phyloP scores from a whole-genome alignment of 2,888 invertebrate species.

The Julus scandinavius region DNA sequence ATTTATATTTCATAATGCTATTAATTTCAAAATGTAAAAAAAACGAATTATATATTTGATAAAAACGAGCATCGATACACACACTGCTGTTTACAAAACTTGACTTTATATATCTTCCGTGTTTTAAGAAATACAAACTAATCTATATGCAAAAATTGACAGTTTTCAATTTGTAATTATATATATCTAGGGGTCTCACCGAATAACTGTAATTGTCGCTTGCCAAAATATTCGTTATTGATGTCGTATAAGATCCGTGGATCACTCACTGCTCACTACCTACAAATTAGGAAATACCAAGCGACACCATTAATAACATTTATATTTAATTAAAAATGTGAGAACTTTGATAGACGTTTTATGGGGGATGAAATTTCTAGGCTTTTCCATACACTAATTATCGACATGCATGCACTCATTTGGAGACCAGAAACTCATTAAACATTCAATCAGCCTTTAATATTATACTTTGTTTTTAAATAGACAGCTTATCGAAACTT shows the following conservation, averaged over 20 bases:
- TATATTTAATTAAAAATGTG: constrained; percentile 43
- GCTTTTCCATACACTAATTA: neutral
- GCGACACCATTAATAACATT: constrained; percentile 45
- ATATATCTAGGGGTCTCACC: neutral
- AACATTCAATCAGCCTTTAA: neutral
- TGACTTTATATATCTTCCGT: neutral
- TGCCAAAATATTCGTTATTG: constrained; percentile 43
- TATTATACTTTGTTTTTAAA: no score
- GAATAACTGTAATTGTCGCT: constrained; percentile 38
- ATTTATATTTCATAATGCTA: constrained; percentile 35
- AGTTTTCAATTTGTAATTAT: constrained; percentile 17
- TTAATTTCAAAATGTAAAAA: constrained; percentile 29
- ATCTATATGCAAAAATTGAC: constrained; percentile 43
- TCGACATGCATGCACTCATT: neutral
- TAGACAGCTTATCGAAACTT: no score
- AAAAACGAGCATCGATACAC: neutral
- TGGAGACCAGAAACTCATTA: neutral
- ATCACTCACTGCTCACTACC: constrained; percentile 43
- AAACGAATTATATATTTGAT: neutral
- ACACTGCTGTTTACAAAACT: neutral
- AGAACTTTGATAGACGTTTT: constrained; percentile 36
- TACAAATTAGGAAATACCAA: constrained; percentile 2
- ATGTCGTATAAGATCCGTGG: neutral
- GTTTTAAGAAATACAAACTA: constrained; percentile 14
- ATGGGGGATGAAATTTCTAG: constrained; percentile 5